phyloP scores from a whole-genome alignment of 2,888 invertebrate species.

The Pyrgus malvae region DNA sequence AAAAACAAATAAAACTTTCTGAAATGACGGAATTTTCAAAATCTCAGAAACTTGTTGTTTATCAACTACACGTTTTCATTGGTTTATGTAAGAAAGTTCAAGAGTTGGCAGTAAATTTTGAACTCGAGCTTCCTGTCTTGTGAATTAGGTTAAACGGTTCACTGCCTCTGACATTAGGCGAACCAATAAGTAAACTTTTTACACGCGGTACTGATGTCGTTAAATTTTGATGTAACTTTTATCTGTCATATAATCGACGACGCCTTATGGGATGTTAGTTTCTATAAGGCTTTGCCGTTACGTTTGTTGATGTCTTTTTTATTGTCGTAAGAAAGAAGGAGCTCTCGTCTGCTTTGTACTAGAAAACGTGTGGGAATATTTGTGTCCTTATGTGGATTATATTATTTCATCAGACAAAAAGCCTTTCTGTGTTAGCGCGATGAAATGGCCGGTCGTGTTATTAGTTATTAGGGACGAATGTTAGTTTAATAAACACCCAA shows the following conservation, averaged over 20 bases:
- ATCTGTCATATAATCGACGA: not conserved
- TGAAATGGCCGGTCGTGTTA: conserved; percentile 21
- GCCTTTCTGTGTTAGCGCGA: conserved; percentile 46
- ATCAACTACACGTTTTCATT: conserved; percentile 9
- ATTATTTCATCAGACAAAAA: conserved; percentile 48
- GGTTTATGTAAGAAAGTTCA: not conserved
- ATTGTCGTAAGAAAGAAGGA: conserved; percentile 1
- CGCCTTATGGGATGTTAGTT: not conserved
- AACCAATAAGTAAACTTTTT: conserved; percentile 12
- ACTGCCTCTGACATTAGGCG: conserved; percentile 15
- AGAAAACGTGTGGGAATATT: conserved; percentile 19
- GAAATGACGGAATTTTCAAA: too few species aligned
- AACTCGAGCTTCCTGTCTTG: not conserved
- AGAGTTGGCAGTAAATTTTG: conserved; percentile 3
- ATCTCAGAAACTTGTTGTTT: conserved; percentile 15
- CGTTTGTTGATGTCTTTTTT: not conserved
- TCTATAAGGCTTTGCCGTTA: not conserved
- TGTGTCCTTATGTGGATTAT: conserved; percentile 41
- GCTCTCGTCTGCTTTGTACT: not conserved
- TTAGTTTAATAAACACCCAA: conserved; percentile 22
- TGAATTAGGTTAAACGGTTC: conserved; percentile 1
- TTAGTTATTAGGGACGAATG: conserved; percentile 5
- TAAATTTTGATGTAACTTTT: not conserved
- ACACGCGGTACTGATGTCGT: not conserved
- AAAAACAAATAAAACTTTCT: too few species aligned